Evolutionary conservation across 2,888 invertebrate species (phyloP), one percentile per base, ranked within the genome.

Genomic region (Epinotia demarniana): DNA sequence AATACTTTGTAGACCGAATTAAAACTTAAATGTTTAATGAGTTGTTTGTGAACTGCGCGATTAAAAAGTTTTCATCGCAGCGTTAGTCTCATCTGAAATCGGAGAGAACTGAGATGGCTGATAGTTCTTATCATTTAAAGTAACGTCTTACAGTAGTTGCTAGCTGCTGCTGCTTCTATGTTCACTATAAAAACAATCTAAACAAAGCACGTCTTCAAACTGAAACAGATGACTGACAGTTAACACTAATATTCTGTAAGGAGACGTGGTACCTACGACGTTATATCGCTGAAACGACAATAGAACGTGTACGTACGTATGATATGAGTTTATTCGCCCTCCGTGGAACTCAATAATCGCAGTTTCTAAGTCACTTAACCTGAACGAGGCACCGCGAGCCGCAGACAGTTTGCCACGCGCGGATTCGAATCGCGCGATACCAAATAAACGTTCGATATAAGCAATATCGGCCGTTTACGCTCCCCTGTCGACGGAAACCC

Each of bases 1-100:
- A 85, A 89, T 89, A 90, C 89, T 92, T 88, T 89, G 89, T 88
- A 86, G 90, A 90, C 87, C 79, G 83, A 90, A 92, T 92, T 90
- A 90, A 89, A 90, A 84, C 86, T 89, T 90, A 89, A 92, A 91
- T 90, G 86, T 82, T 87, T 89, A 87, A 90, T 90, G 90, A 89
- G 89, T 86, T 91, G 90, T 90, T 92, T 91, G 90, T 83, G 88
- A 85, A 81, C 82, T 81, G 78, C 77, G 82, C 83, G 85, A 87
- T 89, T 89, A 88, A 86, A 91, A 92, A 86, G 90, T 92, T 90
- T 90, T 88, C 87, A 89, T 83, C 85, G 84, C 85, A 88, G 89
- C 81, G 80, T 79, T 75, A 81, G 78, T 75, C 73, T 43, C n/a
- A 39, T 64, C 74, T 61, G 16, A 43, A 43, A 72, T 72, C 33